Evolutionary conservation across 2,113 vertebrate species (phyloP).

Genomic region (Bucco capensis): DNA sequence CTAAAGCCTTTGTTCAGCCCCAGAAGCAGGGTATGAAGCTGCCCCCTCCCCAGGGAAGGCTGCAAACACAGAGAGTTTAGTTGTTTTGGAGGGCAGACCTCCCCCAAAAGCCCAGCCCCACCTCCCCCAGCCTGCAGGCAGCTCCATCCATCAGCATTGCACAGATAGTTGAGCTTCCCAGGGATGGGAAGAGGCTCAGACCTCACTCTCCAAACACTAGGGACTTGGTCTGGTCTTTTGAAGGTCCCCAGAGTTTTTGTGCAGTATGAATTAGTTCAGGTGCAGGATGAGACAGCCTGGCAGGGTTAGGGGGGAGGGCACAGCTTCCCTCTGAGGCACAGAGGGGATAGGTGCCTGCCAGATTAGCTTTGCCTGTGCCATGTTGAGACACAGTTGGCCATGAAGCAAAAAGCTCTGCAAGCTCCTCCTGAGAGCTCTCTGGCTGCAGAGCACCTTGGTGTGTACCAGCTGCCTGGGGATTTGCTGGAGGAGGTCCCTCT

Average conservation of each 20-base stretch:
- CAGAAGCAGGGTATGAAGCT: neutral
- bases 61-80: neutral
- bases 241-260: neutral
- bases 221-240: too few species aligned
- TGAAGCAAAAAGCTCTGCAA: neutral
- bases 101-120: neutral
- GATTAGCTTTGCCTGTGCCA: neutral
- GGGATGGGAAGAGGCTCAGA: neutral
- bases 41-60: neutral
- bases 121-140: neutral
- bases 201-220: neutral
- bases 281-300: neutral
- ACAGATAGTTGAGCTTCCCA: neutral
- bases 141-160: neutral
- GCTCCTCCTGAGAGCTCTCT: rapidly evolving
- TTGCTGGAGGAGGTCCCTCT: neutral
- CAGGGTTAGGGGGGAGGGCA: too few species aligned
- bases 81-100: neutral
- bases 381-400: rapidly evolving
- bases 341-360: neutral
- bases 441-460: rapidly evolving
- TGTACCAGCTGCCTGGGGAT: rapidly evolving
- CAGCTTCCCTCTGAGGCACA: neutral
- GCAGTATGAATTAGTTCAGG: neutral
- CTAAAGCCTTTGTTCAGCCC: neutral